Base-by-base conservation (phyloP, 1,140 invertebrate species). In the Macrotrachela quadricornifera region DNA sequence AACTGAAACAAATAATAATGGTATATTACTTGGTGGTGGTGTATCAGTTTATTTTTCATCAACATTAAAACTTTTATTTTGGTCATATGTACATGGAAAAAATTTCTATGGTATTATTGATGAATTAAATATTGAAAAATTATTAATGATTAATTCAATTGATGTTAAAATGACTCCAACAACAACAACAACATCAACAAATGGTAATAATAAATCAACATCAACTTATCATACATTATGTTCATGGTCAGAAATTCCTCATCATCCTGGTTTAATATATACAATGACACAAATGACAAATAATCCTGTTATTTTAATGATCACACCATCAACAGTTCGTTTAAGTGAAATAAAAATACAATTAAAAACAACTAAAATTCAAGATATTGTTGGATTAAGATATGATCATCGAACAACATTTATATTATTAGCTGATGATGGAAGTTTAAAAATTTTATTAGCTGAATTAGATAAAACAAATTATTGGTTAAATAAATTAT, bases 41-140 rank as follows among this genome's bases (percentile, higher is more conserved):
- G 85, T 91, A 2, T 92, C 87, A 0, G 82, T 95, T 43, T 94
- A 95, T 65, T 96, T 91, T 64, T 95, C 87, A 0, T 90, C 95
- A 63, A 78, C 81, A 0, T 70, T 95, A 10, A 85, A 87, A 60
- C 71, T 95, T 57, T 63, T 96, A 2, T 94, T 92, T 75, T 91
- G 91, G 69, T 92, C 86, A 60, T 95, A 91, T 61, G 75, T 77
- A 0, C 82, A 84, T 67, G 88, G 90, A 10, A 85, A 85, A 63
- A 90, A 81, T 63, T 95, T 91, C 68, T 30, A 30, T 30, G 21
- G 21, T 30, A 30, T 30, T 30, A 30, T 30, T 30, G 21, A 30
- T 30, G 8, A 30, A 4, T 4, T 30, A 30, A 30, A 30, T 30
- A 78, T 91, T 42, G 83, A 85, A 0, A 81, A 87, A 0, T 68